Evolutionary conservation across 2,797 vertebrate genomes (phyloP).

Genomic region (Oreonectes daqikongensis): DNA sequence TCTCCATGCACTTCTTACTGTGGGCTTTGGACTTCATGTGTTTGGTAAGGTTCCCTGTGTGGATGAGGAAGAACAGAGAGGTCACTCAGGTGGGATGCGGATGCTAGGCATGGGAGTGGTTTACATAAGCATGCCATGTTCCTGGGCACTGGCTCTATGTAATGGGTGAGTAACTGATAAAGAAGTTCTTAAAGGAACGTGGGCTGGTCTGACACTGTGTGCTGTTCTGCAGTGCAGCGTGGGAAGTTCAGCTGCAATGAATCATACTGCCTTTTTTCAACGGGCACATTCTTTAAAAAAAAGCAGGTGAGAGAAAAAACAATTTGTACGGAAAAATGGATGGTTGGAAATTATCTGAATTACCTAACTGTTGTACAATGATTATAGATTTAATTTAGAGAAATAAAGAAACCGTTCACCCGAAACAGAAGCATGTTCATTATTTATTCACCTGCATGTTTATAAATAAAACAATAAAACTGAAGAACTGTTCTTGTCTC

Average conservation of each 20-base stretch:
- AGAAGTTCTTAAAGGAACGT: slow-evolving; percentile 77
- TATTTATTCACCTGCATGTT: too few relatives aligned
- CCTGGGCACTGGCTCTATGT: slow-evolving; percentile 63
- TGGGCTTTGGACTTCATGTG: slow-evolving; percentile 99
- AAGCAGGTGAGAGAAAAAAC: slow-evolving; percentile 45
- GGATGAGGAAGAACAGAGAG: slow-evolving; percentile 37
- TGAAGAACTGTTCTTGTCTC: too few relatives aligned
- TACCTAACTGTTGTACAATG: neutral
- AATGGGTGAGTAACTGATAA: slow-evolving; percentile 75
- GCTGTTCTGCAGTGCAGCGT: slow-evolving; percentile 74
- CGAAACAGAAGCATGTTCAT: too few relatives aligned
- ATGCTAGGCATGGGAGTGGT: slow-evolving; percentile 42
- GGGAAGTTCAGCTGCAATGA: slow-evolving; percentile 76
- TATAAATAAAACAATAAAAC: too few relatives aligned
- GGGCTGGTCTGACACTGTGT: slow-evolving; percentile 75
- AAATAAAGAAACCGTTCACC: neutral
- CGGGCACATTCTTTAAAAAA: slow-evolving; percentile 61
- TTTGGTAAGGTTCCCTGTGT: slow-evolving; percentile 96
- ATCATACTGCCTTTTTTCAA: slow-evolving; percentile 71
- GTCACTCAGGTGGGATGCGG: slow-evolving; percentile 41
- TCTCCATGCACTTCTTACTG: slow-evolving; percentile 98
- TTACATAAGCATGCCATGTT: slow-evolving; percentile 58
- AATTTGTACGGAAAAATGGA: slow-evolving; percentile 31
- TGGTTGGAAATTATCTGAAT: slow-evolving; percentile 14
- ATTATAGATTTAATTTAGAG: neutral